phyloP scores from a whole-genome alignment of 2,113 vertebrate genomes.

The Hiodon alosoides region DNA sequence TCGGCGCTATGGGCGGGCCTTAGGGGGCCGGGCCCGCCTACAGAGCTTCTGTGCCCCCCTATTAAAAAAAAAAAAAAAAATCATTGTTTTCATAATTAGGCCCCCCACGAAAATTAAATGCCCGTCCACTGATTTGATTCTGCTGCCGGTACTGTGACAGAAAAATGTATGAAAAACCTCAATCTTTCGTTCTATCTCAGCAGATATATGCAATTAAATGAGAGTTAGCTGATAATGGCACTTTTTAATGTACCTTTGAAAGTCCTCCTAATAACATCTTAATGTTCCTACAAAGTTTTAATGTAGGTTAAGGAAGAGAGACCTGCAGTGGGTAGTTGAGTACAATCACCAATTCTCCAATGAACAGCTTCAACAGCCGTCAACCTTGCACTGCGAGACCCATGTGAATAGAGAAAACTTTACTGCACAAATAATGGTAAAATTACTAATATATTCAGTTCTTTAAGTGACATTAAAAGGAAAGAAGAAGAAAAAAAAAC shows the following conservation, averaged over 20 bases:
- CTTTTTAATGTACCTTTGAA: conserved; percentile 2
- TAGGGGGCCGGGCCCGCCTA: too few relatives aligned
- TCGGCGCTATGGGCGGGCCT: too few relatives aligned
- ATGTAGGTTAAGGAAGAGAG: neutral
- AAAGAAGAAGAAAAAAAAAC: neutral
- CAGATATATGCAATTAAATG: conserved; percentile 5
- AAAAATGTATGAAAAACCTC: conserved; percentile 1
- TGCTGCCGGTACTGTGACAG: neutral
- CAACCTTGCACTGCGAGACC: neutral
- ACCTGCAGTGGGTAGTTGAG: neutral
- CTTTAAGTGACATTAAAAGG: conserved; percentile 12
- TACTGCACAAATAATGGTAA: conserved; percentile 16
- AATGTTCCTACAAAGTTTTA: neutral
- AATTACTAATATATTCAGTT: conserved; percentile 8
- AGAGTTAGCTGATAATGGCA: neutral
- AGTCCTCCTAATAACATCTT: neutral
- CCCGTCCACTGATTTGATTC: too few relatives aligned
- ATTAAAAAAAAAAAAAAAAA: too few relatives aligned
- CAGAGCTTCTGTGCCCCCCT: too few relatives aligned
- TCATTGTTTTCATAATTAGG: too few relatives aligned
- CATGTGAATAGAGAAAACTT: conserved; percentile 13
- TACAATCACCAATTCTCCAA: neutral
- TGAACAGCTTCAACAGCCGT: neutral
- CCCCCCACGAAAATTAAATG: too few relatives aligned
- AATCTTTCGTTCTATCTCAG: neutral